Evolutionary conservation across 92 coral and sea anemone species (phyloP).

Genomic region (Porites divaricata): DNA sequence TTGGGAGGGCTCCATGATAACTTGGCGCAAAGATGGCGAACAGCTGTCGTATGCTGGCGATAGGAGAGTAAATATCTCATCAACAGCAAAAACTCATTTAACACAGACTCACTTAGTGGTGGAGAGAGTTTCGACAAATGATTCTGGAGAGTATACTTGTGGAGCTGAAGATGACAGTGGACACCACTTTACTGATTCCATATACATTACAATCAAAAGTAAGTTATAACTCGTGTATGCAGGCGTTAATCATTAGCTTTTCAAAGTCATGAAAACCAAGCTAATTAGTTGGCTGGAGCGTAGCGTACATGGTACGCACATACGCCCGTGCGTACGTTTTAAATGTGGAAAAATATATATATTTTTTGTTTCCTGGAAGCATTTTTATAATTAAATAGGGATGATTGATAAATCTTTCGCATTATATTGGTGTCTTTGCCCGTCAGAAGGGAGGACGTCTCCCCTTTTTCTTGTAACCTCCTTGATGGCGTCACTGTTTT

Average conservation of each 20-base stretch:
- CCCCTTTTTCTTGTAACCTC: too few relatives aligned
- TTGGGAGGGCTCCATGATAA: background rate
- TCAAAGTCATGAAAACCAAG: background rate
- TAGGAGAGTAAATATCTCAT: slow-evolving; percentile 10
- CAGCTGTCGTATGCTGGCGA: background rate
- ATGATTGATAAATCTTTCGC: too few relatives aligned
- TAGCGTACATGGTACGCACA: too few relatives aligned
- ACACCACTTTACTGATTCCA: background rate
- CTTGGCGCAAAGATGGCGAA: slow-evolving; percentile 19
- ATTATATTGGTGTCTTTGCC: too few relatives aligned
- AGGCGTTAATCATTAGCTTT: background rate
- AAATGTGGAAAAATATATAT: too few relatives aligned
- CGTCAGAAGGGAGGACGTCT: too few relatives aligned
- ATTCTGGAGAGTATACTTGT: slow-evolving; percentile 61
- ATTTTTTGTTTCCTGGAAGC: too few relatives aligned
- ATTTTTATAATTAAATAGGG: too few relatives aligned
- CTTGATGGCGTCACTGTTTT: too few relatives aligned
- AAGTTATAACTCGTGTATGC: background rate
- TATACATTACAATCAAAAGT: slow-evolving; percentile 44
- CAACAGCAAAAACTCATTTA: background rate
- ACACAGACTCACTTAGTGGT: slow-evolving; percentile 10
- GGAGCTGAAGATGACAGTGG: slow-evolving; percentile 20
- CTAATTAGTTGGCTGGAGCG: background rate
- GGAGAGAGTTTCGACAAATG: slow-evolving; percentile 23
- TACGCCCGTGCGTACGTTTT: too few relatives aligned